phyloP scores from a whole-genome alignment of 2,113 vertebrate genomes.

The Callionymus lyra region DNA sequence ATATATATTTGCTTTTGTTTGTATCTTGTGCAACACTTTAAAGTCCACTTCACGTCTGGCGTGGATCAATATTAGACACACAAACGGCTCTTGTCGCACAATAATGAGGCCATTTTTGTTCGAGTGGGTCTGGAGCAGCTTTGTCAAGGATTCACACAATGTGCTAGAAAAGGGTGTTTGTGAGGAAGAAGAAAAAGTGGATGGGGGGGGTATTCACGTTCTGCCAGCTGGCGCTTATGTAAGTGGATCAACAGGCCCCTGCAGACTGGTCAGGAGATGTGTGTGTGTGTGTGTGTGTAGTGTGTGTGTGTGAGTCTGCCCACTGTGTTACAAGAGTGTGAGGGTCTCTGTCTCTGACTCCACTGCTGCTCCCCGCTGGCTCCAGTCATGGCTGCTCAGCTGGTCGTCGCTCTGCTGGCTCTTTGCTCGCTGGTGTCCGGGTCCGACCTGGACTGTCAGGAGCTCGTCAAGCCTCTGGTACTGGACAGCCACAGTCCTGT shows the following conservation, averaged over 20 bases:
- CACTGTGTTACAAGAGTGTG: slow-evolving; percentile 36
- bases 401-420: slow-evolving; percentile 45
- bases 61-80: no score
- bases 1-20: no score
- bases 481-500: slow-evolving; percentile 62
- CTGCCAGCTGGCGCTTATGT: slow-evolving; percentile 46
- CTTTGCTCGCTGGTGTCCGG: slow-evolving; percentile 42
- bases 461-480: slow-evolving; percentile 53
- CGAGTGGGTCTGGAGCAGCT: no score
- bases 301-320: slow-evolving; percentile 28
- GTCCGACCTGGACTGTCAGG: slow-evolving; percentile 47
- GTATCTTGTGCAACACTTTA: no score
- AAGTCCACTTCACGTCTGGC: no score
- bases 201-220: slow-evolving; percentile 21
- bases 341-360: slow-evolving; percentile 31
- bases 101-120: no score
- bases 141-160: no score
- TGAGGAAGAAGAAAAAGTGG: no score
- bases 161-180: no score
- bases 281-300: slow-evolving; percentile 7
- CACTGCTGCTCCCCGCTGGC: slow-evolving; percentile 32
- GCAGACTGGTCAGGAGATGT: slow-evolving; percentile 17
- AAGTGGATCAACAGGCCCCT: slow-evolving; percentile 34
- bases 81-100: no score
- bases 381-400: slow-evolving; percentile 53